phyloP scores from a whole-genome alignment of 2,888 invertebrate genomes.

The Hemicrepidius hirtus region DNA sequence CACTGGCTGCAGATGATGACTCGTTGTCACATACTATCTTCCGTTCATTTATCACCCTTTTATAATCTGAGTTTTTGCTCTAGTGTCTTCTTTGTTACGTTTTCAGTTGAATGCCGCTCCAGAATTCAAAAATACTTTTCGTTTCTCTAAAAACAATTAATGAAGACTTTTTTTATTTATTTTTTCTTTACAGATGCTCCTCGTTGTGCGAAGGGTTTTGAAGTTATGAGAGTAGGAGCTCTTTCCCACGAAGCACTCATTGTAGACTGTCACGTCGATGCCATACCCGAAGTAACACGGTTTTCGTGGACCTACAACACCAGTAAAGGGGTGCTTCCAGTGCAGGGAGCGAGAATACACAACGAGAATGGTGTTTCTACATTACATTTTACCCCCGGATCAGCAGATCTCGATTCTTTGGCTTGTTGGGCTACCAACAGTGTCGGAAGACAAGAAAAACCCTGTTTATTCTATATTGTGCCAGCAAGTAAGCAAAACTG shows the following conservation, averaged over 20 bases:
- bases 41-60: conserved; percentile 55
- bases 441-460: conserved; percentile 86
- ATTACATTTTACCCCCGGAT: conserved; percentile 76
- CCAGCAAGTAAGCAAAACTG: conserved; percentile 81
- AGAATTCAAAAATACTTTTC: conserved; percentile 38
- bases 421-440: conserved; percentile 93
- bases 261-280: conserved; percentile 88
- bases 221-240: conserved; percentile 82
- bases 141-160: conserved; percentile 29
- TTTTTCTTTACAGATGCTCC: conserved; percentile 79
- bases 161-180: conserved; percentile 27
- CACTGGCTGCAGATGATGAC: conserved; percentile 67
- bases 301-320: conserved; percentile 93
- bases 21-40: conserved; percentile 66
- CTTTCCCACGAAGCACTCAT: conserved; percentile 83
- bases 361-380: conserved; percentile 73
- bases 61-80: conserved; percentile 44
- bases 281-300: conserved; percentile 82
- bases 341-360: conserved; percentile 77
- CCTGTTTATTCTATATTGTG: conserved; percentile 88
- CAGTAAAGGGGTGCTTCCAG: conserved; percentile 82
- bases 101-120: conserved; percentile 23
- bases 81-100: conserved; percentile 23
- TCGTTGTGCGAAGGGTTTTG: conserved; percentile 83
- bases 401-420: conserved; percentile 84